Evolutionary conservation across 2,797 vertebrate species (phyloP), one percentile per base, ranked within the genome.

Genomic region (Synanceia verrucosa): DNA sequence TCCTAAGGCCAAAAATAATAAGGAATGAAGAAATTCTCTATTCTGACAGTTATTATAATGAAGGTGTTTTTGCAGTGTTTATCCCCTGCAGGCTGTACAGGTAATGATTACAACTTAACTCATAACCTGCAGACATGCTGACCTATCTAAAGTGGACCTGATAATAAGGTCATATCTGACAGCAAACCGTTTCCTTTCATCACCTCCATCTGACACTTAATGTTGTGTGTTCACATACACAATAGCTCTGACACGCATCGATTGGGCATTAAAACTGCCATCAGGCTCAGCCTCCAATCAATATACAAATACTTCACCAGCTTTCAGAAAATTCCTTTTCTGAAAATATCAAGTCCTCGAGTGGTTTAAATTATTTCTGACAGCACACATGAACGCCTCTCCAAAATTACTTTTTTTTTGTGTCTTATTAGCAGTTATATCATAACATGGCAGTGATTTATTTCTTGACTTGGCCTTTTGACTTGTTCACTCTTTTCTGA

Each of bases 121-220:
- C 58, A 55, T 76, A 76, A 78, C 71, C 66, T 46, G 76, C 39
- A 16, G 73, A 79, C 76, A 51, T 29, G 56, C 5, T 62, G 75
- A 74, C 85, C 67, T 46, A 33, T 70, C 59, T 58, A 58, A 78
- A 48, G 57, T 59, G 39, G 13, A 31, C 52, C 56, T 24, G 60
- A 57, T 78, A 75, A 82, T 81, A 73, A 86, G 80, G 83, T 85
- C 82, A 78, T 48, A 78, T 65, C 70, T 87, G 87, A 84, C 86
- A 84, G 70, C 41, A 62, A 41, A 64, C 60, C 18, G 59, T 81
- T 85, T 88, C 71, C 82, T 75, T 79, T 88, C 83, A 88, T 85
- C 81, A 77, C 78, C 34, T 79, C 71, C 69, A 51, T 36, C 68
- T 85, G 87, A 79, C 78, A 83, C 69, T 52, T 60, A 73, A 64